These are phyloP conservation scores for Gymnothorax reevesii DNA, from an alignment of 2,797 vertebrate genomes.

Conservation along the genomic window DNA sequence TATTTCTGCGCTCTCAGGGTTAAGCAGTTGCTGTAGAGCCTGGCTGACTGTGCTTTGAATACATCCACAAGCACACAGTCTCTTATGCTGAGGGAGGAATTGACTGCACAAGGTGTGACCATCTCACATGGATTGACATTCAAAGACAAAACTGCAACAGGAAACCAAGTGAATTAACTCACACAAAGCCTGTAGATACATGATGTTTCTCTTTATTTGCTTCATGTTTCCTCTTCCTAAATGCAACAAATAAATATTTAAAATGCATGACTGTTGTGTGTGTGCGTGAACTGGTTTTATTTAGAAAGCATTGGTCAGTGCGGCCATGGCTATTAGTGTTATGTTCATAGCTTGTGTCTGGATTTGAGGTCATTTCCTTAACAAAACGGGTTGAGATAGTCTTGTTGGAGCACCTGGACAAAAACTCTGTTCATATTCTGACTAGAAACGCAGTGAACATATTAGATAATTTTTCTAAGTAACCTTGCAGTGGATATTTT, in stretches of 20 bases:
- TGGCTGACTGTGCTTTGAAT: too few relatives aligned
- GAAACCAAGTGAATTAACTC: neutral
- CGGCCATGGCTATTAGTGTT: neutral
- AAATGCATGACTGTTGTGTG: neutral
- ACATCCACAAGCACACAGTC: neutral
- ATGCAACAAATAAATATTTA: constrained; percentile 15
- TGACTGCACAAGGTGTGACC: neutral
- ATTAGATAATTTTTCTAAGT: too few relatives aligned
- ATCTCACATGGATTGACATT: neutral
- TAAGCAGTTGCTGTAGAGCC: too few relatives aligned
- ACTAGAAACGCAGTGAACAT: too few relatives aligned
- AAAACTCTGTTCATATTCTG: neutral
- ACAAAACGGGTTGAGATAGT: neutral
- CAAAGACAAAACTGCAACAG: neutral
- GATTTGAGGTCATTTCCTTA: neutral
- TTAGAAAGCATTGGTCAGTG: neutral
- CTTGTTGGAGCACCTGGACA: neutral
- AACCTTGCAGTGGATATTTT: too few relatives aligned
- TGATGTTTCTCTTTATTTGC: constrained; percentile 11
- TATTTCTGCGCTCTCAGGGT: too few relatives aligned
- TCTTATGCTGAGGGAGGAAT: neutral
- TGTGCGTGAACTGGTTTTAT: neutral
- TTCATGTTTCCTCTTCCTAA: neutral
- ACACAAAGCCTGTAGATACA: neutral
- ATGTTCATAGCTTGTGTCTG: neutral